phyloP scores from a whole-genome alignment of 2,797 vertebrate genomes.

The Rhabdophis nuchalis region DNA sequence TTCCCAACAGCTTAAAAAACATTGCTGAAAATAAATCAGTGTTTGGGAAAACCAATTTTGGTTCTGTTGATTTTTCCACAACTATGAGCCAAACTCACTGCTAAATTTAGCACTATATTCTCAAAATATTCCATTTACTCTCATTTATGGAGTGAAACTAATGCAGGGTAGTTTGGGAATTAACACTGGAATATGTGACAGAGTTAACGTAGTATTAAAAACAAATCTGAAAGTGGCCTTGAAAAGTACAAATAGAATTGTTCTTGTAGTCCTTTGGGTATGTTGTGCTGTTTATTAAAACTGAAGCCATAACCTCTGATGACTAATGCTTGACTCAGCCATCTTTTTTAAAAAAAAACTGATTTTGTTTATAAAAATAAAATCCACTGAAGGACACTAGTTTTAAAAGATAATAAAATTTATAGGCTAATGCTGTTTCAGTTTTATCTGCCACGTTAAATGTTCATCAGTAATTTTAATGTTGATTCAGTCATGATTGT shows the following conservation, averaged over 20 bases:
- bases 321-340: constrained; percentile 43
- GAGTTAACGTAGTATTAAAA: constrained; percentile 26
- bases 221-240: constrained; percentile 18
- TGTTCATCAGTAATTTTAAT: neutral
- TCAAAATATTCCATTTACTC: neutral
- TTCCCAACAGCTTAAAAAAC: neutral
- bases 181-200: neutral
- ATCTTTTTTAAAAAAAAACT: neutral
- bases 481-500: neutral
- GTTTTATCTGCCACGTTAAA: constrained; percentile 7
- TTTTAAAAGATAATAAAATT: neutral
- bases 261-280: neutral
- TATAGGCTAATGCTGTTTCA: neutral
- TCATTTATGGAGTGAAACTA: neutral
- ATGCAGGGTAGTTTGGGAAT: neutral
- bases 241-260: constrained; percentile 13
- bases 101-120: neutral
- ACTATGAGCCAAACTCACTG: neutral
- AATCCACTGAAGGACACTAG: neutral
- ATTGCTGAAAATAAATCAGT: neutral
- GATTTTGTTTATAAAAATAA: neutral
- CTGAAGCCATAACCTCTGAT: neutral
- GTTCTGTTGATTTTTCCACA: neutral
- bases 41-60: neutral
- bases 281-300: neutral